Conservation (phyloP, 2,888 invertebrate genomes). For the Hoplodrina ambigua region DNA sequence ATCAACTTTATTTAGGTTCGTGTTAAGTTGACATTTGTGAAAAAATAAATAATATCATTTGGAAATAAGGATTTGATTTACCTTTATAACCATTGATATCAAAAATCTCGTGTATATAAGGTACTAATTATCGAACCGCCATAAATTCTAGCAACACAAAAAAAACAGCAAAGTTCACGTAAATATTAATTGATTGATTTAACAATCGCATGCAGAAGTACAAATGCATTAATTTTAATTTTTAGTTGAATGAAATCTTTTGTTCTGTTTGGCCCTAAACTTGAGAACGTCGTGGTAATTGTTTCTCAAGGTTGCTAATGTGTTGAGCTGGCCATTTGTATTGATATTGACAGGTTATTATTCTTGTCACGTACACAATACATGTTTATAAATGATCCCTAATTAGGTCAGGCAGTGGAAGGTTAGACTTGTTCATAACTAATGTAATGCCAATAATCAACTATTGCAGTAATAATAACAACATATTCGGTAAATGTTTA, state of each 20-base stretch:
- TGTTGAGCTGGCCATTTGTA: slow-evolving; percentile 12
- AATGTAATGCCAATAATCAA: too few relatives aligned
- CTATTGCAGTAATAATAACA: too few relatives aligned
- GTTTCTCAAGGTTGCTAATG: slow-evolving; percentile 30
- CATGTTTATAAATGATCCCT: slow-evolving; percentile 2
- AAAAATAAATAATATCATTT: neutral
- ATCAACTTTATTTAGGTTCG: too few relatives aligned
- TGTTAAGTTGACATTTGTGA: too few relatives aligned
- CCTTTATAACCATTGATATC: neutral
- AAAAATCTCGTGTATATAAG: too few relatives aligned
- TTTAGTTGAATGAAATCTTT: slow-evolving; percentile 31
- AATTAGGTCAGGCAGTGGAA: neutral
- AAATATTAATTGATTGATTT: slow-evolving; percentile 3
- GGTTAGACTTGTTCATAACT: neutral
- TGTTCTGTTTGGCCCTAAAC: slow-evolving; percentile 44
- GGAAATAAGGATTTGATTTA: neutral
- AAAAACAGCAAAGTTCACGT: neutral
- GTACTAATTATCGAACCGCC: neutral
- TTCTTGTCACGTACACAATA: neutral
- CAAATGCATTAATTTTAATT: slow-evolving; percentile 13
- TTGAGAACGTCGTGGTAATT: slow-evolving; percentile 33
- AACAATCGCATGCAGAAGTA: slow-evolving; percentile 36
- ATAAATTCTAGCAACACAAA: neutral
- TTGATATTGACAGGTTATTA: slow-evolving; percentile 26
- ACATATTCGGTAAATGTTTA: neutral